Evolutionary conservation across 2,797 vertebrate genomes (phyloP).

Genomic region (Smutsia temminckii): DNA sequence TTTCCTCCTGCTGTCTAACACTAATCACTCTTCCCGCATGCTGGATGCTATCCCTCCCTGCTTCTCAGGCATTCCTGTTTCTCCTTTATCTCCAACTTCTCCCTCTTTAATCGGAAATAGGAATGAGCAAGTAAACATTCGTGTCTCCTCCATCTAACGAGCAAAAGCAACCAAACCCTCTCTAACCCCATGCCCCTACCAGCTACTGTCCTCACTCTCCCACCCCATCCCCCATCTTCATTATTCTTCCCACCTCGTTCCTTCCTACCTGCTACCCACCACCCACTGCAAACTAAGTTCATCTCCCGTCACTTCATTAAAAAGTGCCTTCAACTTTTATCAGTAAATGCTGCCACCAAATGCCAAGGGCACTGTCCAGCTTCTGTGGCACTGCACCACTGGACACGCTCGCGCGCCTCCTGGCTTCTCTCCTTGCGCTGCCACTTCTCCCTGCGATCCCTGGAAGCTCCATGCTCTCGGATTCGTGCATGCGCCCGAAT

Average conservation of each 20-base stretch:
- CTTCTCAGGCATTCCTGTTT: background rate
- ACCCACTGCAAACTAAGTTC: background rate
- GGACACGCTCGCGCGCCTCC: background rate
- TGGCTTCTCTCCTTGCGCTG: background rate
- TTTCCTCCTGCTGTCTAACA: background rate
- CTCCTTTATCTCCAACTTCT: background rate
- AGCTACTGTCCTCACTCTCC: background rate
- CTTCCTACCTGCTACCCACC: background rate
- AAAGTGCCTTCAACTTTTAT: background rate
- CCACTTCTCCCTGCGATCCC: background rate
- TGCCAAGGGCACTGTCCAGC: background rate
- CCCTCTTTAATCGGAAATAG: background rate
- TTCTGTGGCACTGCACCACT: accelerated
- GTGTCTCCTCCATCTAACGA: background rate
- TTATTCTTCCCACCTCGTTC: background rate
- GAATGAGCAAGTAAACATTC: background rate
- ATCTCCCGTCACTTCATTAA: background rate
- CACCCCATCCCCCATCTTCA: too few species aligned
- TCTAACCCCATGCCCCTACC: background rate
- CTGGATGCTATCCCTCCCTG: background rate
- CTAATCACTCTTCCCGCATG: background rate
- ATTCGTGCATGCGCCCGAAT: too few species aligned
- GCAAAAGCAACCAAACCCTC: background rate
- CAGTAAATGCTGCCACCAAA: background rate
- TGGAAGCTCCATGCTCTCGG: background rate